Evolutionary conservation across 2,888 invertebrate species (phyloP).

Genomic region (Abrostola tripartita): DNA sequence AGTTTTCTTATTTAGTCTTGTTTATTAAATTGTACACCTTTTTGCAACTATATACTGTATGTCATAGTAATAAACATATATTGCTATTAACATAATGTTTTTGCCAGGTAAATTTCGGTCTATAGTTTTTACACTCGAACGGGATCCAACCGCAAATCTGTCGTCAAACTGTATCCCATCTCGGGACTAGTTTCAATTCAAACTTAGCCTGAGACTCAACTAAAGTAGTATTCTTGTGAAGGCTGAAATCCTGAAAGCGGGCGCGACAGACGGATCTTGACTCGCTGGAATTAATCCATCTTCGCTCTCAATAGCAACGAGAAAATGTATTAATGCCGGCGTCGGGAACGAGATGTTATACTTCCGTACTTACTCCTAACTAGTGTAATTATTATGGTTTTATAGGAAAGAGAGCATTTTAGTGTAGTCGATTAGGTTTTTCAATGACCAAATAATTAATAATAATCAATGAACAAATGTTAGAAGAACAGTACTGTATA

Average conservation of each 20-base stretch:
- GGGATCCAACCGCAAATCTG: slow-evolving; percentile 75
- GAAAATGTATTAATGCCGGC: slow-evolving; percentile 73
- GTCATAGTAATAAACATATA: neutral
- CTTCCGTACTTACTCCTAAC: slow-evolving; percentile 28
- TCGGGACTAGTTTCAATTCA: slow-evolving; percentile 78
- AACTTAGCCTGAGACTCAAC: slow-evolving; percentile 76
- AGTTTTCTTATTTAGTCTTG: neutral
- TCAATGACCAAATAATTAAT: neutral
- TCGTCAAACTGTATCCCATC: slow-evolving; percentile 79
- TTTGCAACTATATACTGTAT: neutral
- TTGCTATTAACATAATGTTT: neutral
- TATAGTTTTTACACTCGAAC: slow-evolving; percentile 66
- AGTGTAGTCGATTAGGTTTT: neutral
- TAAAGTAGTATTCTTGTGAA: slow-evolving; percentile 80
- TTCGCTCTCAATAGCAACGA: slow-evolving; percentile 69
- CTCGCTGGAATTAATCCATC: slow-evolving; percentile 85
- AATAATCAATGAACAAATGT: neutral
- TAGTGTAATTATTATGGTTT: slow-evolving; percentile 15
- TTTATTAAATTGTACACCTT: neutral
- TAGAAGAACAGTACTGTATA: neutral
- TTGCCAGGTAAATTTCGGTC: slow-evolving; percentile 17
- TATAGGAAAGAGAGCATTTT: slow-evolving; percentile 7
- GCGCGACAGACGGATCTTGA: slow-evolving; percentile 78
- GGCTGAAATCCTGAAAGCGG: slow-evolving; percentile 76
- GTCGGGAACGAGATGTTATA: slow-evolving; percentile 44